Evolutionary conservation across 2,113 vertebrate genomes (phyloP).

Genomic region (Origma solitaria): DNA sequence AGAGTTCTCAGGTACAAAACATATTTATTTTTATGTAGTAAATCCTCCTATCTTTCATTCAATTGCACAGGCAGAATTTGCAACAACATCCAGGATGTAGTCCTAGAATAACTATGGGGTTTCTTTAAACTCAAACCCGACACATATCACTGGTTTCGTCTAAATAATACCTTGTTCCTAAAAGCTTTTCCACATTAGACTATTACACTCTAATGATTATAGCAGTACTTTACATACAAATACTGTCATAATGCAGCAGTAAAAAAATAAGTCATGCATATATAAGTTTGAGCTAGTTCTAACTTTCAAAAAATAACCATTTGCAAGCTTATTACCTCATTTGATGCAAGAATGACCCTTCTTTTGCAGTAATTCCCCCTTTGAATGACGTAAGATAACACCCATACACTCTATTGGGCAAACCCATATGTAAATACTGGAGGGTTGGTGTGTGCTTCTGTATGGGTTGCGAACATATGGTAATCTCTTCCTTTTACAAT

Average conservation of each 20-base stretch:
- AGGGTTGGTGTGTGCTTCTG: not conserved
- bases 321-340: not conserved
- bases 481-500: not conserved
- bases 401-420: not conserved
- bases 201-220: slow-evolving; percentile 5
- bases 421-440: not conserved
- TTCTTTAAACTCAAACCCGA: not conserved
- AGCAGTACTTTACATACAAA: slow-evolving; percentile 32
- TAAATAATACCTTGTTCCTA: slow-evolving; percentile 6
- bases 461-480: not conserved
- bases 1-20: not conserved
- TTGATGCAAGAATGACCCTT: not conserved
- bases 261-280: slow-evolving; percentile 10
- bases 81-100: not conserved
- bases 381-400: not conserved
- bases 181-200: slow-evolving; percentile 42
- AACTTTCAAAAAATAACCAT: not conserved
- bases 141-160: not conserved
- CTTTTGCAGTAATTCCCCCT: not conserved
- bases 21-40: not conserved
- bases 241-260: not conserved
- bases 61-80: not conserved
- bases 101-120: not conserved
- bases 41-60: not conserved
- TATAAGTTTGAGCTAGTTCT: slow-evolving; percentile 13